These are phyloP conservation scores for Zosterops borbonicus DNA, from an alignment of 2,113 vertebrate species.

Conservation along the genomic window DNA sequence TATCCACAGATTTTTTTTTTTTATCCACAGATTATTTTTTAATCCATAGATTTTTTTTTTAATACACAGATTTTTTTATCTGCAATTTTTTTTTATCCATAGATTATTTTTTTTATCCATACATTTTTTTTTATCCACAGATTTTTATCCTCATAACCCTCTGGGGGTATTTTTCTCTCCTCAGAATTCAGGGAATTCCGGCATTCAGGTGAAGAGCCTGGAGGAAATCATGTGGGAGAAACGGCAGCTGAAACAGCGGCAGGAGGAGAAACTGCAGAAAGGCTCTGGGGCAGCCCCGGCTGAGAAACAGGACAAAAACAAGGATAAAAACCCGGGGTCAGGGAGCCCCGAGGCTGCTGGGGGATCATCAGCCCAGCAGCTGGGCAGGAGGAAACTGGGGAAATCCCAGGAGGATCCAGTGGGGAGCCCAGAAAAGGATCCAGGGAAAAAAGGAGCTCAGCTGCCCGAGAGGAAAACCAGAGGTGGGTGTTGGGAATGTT, in stretches of 20 bases:
- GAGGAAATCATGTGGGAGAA: slow-evolving; percentile 88
- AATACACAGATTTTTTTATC: no score
- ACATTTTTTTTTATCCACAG: background rate
- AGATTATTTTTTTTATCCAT: no score
- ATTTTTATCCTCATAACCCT: background rate
- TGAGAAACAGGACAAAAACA: background rate
- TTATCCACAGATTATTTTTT: no score
- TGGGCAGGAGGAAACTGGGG: background rate
- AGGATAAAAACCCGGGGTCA: background rate
- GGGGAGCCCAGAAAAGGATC: slow-evolving; percentile 28
- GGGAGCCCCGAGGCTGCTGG: background rate
- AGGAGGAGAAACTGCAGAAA: slow-evolving; percentile 53
- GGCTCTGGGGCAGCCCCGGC: background rate
- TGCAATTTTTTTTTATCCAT: no score
- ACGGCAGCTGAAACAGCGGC: slow-evolving; percentile 73
- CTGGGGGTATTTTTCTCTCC: background rate
- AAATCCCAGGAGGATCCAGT: background rate
- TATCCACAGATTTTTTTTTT: no score
- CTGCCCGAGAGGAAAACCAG: slow-evolving; percentile 37
- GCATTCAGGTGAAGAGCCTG: slow-evolving; percentile 83
- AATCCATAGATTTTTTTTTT: background rate
- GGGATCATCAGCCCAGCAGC: background rate
- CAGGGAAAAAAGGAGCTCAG: slow-evolving; percentile 50
- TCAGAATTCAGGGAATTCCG: slow-evolving; percentile 17
- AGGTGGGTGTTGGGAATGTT: slow-evolving; percentile 7